phyloP scores from a whole-genome alignment of 2,888 invertebrate species.

The Netelia inedita region DNA sequence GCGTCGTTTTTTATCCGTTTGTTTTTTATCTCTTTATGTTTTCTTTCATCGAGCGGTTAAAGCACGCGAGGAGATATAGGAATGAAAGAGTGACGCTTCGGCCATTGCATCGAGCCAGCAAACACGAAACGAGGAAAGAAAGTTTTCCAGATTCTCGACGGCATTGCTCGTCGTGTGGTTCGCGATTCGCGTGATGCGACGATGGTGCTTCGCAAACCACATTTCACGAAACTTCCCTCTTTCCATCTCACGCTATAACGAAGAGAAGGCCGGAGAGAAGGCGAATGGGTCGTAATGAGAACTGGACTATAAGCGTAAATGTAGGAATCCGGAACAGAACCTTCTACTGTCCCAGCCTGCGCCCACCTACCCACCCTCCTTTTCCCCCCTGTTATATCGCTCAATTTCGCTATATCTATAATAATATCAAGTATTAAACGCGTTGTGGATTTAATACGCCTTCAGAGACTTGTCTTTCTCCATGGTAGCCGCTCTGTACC shows the following conservation, averaged over 20 bases:
- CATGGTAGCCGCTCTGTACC: neutral
- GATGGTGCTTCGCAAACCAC: slow-evolving; percentile 59
- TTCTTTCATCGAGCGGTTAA: neutral
- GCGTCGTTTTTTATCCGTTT: neutral
- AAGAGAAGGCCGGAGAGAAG: slow-evolving; percentile 13
- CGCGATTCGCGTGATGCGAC: slow-evolving; percentile 55
- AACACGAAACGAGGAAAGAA: slow-evolving; percentile 8
- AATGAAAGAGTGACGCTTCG: neutral
- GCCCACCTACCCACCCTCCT: neutral
- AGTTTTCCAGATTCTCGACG: slow-evolving; percentile 48
- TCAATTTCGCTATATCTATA: slow-evolving; percentile 44
- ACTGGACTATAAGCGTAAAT: slow-evolving; percentile 56
- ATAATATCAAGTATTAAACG: slow-evolving; percentile 31
- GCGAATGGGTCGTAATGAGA: slow-evolving; percentile 60
- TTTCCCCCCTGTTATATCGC: slow-evolving; percentile 25
- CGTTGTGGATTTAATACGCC: slow-evolving; percentile 48
- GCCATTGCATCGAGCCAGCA: neutral
- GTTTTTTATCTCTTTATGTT: neutral
- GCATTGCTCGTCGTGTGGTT: slow-evolving; percentile 58
- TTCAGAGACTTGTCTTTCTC: slow-evolving; percentile 26
- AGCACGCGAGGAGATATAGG: neutral
- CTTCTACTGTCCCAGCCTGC: neutral
- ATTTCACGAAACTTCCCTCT: slow-evolving; percentile 58
- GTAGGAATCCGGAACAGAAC: slow-evolving; percentile 35
- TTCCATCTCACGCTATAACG: slow-evolving; percentile 2